Base-by-base conservation (phyloP, 2,888 invertebrate genomes). In the Entomobrya proxima region DNA sequence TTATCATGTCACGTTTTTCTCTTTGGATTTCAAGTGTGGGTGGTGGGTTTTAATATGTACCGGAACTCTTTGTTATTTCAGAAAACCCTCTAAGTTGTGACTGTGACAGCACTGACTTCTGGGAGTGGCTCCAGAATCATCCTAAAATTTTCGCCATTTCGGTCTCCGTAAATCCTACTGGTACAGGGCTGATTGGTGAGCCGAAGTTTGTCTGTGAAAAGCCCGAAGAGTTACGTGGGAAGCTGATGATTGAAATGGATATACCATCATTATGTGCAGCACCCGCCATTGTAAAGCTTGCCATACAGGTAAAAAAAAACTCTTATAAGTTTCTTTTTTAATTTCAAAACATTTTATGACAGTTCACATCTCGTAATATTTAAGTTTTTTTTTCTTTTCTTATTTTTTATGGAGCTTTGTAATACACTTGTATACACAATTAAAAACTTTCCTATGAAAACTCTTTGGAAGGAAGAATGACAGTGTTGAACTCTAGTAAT, bases 121-220 rank as follows among this genome's bases (percentile, higher is more conserved):
- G 98, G 96, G 96, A 95, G 92, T 98, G 97, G 98, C 93, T 98
- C 91, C 94, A 96, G 91, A 96, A 96, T 92, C 96, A 98, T 93
- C 94, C 95, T 91, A 96, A 97, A 92, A 93, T 95, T 84, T 93
- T 95, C 35, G 87, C 50, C 44, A 40, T 83, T 21, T 77, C 77
- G n/a, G 40, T 58, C 13, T 47, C 74, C 11, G 40, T 40, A n/a
- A 18, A 77, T 35, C 74, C 86, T 7, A 32, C 85, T 88, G 90
- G 78, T 44, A 67, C 47, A 24, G 78, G 75, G 52, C 47, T 61
- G 76, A 61, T 89, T 91, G 90, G 91, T 90, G 91, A 92, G 87
- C 88, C 91, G 87, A 91, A 91, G 55, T 93, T 96, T 90, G 94
- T 95, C 88, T 97, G 97, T 92, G 96, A 96, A 92, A 95, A 96